Evolutionary conservation across 2,113 vertebrate species (phyloP).

Genomic region (Noturus placidus): DNA sequence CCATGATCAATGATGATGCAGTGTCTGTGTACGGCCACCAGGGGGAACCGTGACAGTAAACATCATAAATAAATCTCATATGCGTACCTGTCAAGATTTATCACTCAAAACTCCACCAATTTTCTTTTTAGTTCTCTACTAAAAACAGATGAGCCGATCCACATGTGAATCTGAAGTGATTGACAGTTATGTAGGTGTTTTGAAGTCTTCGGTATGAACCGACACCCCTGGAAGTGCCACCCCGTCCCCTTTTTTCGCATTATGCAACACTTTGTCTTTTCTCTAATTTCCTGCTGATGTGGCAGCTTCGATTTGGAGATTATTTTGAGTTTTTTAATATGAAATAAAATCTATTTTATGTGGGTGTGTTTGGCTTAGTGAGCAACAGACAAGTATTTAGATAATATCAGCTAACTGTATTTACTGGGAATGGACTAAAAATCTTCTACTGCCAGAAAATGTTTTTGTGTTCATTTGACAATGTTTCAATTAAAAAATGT

Average conservation of each 20-base stretch:
- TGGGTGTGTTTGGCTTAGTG: background rate
- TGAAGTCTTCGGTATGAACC: background rate
- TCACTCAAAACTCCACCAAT: background rate
- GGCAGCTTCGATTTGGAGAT: background rate
- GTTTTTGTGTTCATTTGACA: no score
- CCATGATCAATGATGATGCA: no score
- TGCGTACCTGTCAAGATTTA: background rate
- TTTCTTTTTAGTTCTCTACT: no score
- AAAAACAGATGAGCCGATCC: no score
- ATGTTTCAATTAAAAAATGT: no score
- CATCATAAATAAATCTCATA: background rate
- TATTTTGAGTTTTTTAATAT: background rate
- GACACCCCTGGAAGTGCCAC: background rate
- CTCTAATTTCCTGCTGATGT: background rate
- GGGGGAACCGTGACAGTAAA: no score
- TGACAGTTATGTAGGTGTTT: background rate
- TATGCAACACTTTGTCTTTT: background rate
- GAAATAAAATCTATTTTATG: background rate
- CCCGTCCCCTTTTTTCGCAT: background rate
- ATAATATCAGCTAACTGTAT: no score
- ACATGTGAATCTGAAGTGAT: background rate
- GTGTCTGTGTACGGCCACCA: no score
- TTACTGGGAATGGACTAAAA: no score
- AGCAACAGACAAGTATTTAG: no score
- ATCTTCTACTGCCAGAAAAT: no score